A percentile compares a stretch with the other conserved stretches of the same genome.
These are phyloP conservation scores for Paramuricea clavata DNA, from an alignment of 92 coral and sea anemone species.

Conservation along the genomic window DNA sequence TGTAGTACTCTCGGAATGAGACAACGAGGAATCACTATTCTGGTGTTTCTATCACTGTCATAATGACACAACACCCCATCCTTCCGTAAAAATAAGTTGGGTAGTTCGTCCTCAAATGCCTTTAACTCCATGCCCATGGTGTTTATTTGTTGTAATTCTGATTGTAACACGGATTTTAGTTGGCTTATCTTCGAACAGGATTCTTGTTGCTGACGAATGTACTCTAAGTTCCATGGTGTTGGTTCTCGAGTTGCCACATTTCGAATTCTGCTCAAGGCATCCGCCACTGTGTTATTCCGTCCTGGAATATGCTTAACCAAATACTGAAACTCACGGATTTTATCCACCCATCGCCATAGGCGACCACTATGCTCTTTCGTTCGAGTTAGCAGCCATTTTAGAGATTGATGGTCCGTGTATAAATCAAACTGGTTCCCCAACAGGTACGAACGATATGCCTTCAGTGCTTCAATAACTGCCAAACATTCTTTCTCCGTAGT, in stretches of 20 bases:
- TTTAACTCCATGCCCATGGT: slow-evolving; percentile 24
- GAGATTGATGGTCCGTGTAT: too few species aligned
- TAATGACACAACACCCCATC: slow-evolving; percentile 2
- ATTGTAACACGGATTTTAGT: slow-evolving; percentile 48
- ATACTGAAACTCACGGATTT: too few species aligned
- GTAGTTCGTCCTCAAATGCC: slow-evolving; percentile 57
- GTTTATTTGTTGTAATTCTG: background rate
- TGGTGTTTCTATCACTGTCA: slow-evolving; percentile 28
- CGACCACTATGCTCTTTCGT: too few species aligned
- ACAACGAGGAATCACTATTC: slow-evolving; percentile 51
- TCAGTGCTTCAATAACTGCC: too few species aligned
- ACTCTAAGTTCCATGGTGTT: slow-evolving; percentile 49
- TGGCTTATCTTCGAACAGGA: slow-evolving; percentile 50
- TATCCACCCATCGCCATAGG: too few species aligned
- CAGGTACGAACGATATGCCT: too few species aligned
- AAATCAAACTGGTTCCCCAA: too few species aligned
- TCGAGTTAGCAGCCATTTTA: too few species aligned
- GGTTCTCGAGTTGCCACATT: slow-evolving; percentile 44
- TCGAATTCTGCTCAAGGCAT: slow-evolving; percentile 49
- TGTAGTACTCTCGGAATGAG: slow-evolving; percentile 57
- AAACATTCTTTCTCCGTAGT: too few species aligned
- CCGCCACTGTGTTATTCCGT: slow-evolving; percentile 55
- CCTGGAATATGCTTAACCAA: slow-evolving; percentile 57
- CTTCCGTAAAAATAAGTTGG: slow-evolving; percentile 48
- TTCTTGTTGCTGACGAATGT: slow-evolving; percentile 61